Evolutionary conservation across 2,113 vertebrate genomes (phyloP), one percentile per base, ranked within the genome.

Genomic region (Tautogolabrus adspersus): DNA sequence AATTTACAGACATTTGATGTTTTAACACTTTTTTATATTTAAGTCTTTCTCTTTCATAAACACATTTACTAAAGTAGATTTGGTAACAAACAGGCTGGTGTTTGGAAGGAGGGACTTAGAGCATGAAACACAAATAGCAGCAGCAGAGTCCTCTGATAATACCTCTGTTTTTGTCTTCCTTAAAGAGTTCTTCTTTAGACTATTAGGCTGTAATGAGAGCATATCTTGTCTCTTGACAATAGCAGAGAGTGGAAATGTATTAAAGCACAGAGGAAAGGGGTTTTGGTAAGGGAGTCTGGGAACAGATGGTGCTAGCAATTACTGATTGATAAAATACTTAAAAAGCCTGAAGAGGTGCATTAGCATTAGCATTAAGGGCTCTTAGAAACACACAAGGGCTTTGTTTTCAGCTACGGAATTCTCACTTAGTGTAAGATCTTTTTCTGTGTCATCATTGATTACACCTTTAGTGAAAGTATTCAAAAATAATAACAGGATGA

Each of bases 271-370:
- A 73, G 16, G 66, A 77, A 77, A 73, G 72, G 42, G 75, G 38
- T 82, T 76, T 75, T 22, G 44, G 64, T 13, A 21, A 60, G 51
- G 66, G 56, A 71, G 72, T 69, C 65, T 66, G 52, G 30, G 72
- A 91, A 75, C 85, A 91, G 90, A 84, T 90, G 84, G 77, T 60
- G 61, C 55, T 47, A 46, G 65, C n/a, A 85, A 72, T 81, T 86
- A 77, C 51, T 55, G 68, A 90, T 63, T 84, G 85, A 88, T 86
- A 73, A 72, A 82, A 73, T 59, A 71, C 68, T 80, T 82, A 37
- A 47, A 76, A 79, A 69, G 68, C 74, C 44, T 56, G 23, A 72
- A 72, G 81, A 88, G 69, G 37, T 76, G 63, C 75, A 86, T 87
- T 85, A 87, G 55, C 66, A 72, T 77, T 63, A 74, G 34, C 56